Evolutionary conservation across 2,888 invertebrate genomes (phyloP).

Genomic region (Orchesella flavescens): DNA sequence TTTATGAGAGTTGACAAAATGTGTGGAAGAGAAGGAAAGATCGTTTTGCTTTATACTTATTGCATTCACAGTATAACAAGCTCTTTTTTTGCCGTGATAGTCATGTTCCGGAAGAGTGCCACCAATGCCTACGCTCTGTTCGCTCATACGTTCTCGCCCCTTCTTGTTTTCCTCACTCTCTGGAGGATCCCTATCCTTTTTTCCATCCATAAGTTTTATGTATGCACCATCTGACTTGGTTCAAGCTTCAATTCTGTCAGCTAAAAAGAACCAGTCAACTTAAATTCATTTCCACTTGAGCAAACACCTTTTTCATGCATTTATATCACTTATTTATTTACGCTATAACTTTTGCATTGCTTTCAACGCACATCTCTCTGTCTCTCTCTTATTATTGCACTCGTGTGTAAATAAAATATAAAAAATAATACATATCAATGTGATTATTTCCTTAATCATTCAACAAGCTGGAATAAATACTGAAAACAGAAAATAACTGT

Average conservation of each 20-base stretch:
- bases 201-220: background rate
- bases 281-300: conserved; percentile 47
- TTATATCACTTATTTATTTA: conserved; percentile 50
- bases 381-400: too few species aligned
- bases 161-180: conserved; percentile 44
- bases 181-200: background rate
- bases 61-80: background rate
- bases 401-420: background rate
- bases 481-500: conserved; percentile 33
- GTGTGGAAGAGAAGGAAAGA: background rate
- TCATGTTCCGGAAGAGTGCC: conserved; percentile 72
- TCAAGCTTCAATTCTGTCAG: conserved; percentile 33
- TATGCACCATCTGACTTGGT: conserved; percentile 30
- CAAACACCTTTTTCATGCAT: conserved; percentile 52
- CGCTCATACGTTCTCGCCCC: conserved; percentile 52
- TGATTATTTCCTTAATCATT: conserved; percentile 26
- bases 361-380: conserved; percentile 25
- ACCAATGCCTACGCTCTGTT: conserved; percentile 53
- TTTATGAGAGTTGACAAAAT: conserved; percentile 51
- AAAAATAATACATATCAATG: background rate
- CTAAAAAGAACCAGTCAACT: conserved; percentile 25
- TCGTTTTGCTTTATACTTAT: background rate
- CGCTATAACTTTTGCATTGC: conserved; percentile 19
- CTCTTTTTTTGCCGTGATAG: conserved; percentile 45
- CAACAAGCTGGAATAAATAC: conserved; percentile 54